These are phyloP conservation scores for Vanacampus margaritifer DNA, from an alignment of 2,113 vertebrate species.

Conservation along the genomic window DNA sequence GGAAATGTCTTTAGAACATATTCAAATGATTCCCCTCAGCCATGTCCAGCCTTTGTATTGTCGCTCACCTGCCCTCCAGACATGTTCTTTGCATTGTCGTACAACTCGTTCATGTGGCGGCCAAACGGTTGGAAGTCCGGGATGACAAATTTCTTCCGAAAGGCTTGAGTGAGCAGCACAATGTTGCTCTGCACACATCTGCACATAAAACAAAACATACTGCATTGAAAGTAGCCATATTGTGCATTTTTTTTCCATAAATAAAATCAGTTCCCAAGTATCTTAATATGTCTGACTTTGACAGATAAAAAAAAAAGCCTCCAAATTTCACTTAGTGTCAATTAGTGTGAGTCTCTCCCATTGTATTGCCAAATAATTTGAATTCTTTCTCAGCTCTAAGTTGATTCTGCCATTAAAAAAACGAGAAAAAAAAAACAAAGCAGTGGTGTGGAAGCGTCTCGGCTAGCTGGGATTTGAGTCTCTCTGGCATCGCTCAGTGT, in stretches of 20 bases:
- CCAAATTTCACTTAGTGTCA: background rate
- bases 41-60: background rate
- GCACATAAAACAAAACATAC: slow-evolving; percentile 9
- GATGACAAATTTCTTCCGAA: slow-evolving; percentile 98
- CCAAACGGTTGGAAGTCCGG: slow-evolving; percentile 95
- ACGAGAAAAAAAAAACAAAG: background rate
- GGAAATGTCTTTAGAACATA: background rate
- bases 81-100: slow-evolving; percentile 85
- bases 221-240: background rate
- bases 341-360: background rate
- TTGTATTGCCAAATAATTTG: background rate
- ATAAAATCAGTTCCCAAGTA: background rate
- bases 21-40: background rate
- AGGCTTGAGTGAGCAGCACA: slow-evolving; percentile 95
- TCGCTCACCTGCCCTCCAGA: slow-evolving; percentile 87
- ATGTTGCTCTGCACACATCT: slow-evolving; percentile 99
- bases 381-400: background rate
- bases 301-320: no score
- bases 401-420: background rate
- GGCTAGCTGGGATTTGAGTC: slow-evolving; percentile 21
- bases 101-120: slow-evolving; percentile 91
- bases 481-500: slow-evolving; percentile 26
- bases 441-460: slow-evolving; percentile 6
- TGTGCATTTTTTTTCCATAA: background rate
- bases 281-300: background rate